Evolutionary conservation across 2,113 vertebrate species (phyloP).

Genomic region (Enhydra lutris): DNA sequence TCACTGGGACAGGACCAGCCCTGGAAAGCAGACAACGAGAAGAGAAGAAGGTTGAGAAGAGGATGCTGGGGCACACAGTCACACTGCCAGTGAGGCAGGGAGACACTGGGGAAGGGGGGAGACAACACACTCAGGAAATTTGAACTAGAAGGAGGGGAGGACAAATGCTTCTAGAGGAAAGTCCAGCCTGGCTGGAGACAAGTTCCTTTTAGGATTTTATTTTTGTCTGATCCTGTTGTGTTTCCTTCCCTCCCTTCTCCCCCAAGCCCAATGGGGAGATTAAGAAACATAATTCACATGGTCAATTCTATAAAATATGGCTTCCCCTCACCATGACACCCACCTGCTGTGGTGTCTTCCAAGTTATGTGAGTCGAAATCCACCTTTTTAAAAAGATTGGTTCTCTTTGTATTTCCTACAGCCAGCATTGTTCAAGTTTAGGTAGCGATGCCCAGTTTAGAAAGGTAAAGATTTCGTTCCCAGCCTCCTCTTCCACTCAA

Average conservation of each 20-base stretch:
- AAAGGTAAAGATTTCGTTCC: not conserved
- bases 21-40: not conserved
- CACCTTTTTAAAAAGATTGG: not conserved
- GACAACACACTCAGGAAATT: not conserved
- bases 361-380: not conserved
- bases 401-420: not conserved
- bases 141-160: not conserved
- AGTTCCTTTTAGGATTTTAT: not conserved
- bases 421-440: not conserved
- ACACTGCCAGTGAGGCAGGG: not conserved
- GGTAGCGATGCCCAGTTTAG: not conserved
- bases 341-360: not conserved
- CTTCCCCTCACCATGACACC: not conserved
- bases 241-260: not conserved
- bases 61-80: not conserved
- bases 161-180: not conserved
- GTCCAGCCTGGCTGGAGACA: not conserved
- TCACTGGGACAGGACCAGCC: not conserved
- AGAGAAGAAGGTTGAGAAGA: not conserved
- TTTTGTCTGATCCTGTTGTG: not conserved
- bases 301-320: not conserved
- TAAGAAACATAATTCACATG: not conserved
- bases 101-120: too few species aligned
- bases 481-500: not conserved
- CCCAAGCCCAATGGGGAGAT: not conserved